phyloP scores from a whole-genome alignment of 2,888 invertebrate genomes.

The Drosophila emarginata region DNA sequence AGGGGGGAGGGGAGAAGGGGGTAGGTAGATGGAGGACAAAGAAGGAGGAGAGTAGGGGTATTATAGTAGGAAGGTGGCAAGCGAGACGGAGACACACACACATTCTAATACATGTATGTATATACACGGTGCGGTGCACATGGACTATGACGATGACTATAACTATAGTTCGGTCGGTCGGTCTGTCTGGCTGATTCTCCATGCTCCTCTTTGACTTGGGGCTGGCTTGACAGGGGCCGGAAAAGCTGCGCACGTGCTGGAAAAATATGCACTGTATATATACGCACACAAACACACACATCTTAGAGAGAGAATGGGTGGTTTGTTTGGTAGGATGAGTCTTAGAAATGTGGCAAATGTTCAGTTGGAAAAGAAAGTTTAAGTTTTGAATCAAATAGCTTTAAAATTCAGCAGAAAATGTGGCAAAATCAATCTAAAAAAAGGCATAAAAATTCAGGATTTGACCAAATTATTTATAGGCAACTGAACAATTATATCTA shows the following conservation, averaged over 20 bases:
- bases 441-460: not conserved
- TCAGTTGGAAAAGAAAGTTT: constrained; percentile 42
- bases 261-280: constrained; percentile 67
- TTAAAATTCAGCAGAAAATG: not conserved
- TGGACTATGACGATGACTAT: constrained; percentile 22
- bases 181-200: constrained; percentile 32
- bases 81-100: constrained; percentile 13
- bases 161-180: constrained; percentile 26
- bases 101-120: constrained; percentile 15
- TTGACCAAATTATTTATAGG: too few relatives aligned
- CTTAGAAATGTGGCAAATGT: not conserved
- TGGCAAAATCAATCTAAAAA: not conserved
- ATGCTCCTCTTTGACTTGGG: constrained; percentile 24
- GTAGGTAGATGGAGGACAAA: not conserved
- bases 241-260: constrained; percentile 78
- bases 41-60: not conserved
- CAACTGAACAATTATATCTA: too few relatives aligned
- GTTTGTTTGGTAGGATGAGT: constrained; percentile 12
- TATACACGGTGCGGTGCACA: constrained; percentile 66
- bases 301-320: constrained; percentile 17
- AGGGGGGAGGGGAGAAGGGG: not conserved
- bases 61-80: not conserved
- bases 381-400: not conserved
- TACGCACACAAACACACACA: not conserved
- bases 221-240: constrained; percentile 53